phyloP scores from a whole-genome alignment of 35 echinoderm and acorn worm species.

The Ophioderma brevispina region DNA sequence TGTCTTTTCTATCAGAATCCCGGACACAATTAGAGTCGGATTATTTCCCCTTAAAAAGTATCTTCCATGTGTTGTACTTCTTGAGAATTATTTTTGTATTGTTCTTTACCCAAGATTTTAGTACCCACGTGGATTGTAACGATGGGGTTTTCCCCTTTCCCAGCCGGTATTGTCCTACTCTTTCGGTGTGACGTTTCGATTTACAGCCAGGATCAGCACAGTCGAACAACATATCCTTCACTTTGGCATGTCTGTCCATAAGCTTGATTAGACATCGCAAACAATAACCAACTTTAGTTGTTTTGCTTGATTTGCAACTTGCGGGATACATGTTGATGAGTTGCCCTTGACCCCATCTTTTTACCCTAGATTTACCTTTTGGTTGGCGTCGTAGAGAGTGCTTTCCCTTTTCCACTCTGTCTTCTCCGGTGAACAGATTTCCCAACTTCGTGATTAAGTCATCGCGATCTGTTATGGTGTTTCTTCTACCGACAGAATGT shows the following conservation, averaged over 20 bases:
- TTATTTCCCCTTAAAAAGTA: background rate
- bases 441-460: no score
- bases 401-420: background rate
- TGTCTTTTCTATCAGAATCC: background rate
- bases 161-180: background rate
- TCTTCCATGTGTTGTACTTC: background rate
- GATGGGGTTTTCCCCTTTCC: background rate
- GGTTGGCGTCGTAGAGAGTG: background rate
- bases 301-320: no score
- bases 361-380: background rate
- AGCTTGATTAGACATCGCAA: background rate
- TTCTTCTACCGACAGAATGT: no score
- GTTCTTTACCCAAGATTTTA: background rate
- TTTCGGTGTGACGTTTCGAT: background rate
- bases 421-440: no score
- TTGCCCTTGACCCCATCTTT: background rate
- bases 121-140: background rate
- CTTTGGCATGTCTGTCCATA: background rate
- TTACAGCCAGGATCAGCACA: background rate
- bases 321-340: background rate
- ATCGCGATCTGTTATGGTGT: no score
- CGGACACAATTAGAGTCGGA: background rate
- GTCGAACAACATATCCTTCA: background rate
- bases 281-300: background rate
- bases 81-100: background rate